Evolutionary conservation across 2,888 invertebrate genomes (phyloP).

Genomic region (Aproaerema taeniolella): DNA sequence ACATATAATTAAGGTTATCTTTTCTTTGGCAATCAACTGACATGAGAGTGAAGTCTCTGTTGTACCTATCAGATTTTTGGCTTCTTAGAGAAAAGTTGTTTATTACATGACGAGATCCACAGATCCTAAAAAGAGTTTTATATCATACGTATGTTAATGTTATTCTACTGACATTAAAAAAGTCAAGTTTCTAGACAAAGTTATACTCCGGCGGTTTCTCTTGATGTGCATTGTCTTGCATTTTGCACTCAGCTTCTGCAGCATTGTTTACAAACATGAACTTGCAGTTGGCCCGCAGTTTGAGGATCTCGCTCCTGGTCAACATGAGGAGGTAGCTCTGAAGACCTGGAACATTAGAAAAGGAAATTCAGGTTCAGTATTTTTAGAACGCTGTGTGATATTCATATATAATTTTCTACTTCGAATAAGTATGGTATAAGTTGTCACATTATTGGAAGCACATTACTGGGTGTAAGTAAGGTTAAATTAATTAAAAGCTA

Average conservation of each 20-base stretch:
- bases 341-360: neutral
- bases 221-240: neutral
- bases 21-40: no score
- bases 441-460: neutral
- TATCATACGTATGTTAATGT: neutral
- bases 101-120: neutral
- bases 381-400: neutral
- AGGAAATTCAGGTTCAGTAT: neutral
- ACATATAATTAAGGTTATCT: no score
- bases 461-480: neutral
- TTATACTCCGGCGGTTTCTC: no score
- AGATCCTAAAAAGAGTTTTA: neutral
- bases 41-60: no score
- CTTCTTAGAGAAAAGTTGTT: neutral
- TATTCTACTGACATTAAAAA: neutral
- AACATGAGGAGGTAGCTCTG: neutral
- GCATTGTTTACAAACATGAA: slow-evolving; percentile 2
- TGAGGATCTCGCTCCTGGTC: neutral
- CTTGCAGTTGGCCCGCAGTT: slow-evolving; percentile 2
- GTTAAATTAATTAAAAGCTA: neutral
- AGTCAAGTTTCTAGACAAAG: neutral
- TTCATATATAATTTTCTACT: neutral
- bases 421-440: neutral
- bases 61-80: neutral
- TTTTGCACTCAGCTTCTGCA: neutral